Evolutionary conservation across 2,888 invertebrate genomes (phyloP).

Genomic region (Psylliodes chrysocephalus): DNA sequence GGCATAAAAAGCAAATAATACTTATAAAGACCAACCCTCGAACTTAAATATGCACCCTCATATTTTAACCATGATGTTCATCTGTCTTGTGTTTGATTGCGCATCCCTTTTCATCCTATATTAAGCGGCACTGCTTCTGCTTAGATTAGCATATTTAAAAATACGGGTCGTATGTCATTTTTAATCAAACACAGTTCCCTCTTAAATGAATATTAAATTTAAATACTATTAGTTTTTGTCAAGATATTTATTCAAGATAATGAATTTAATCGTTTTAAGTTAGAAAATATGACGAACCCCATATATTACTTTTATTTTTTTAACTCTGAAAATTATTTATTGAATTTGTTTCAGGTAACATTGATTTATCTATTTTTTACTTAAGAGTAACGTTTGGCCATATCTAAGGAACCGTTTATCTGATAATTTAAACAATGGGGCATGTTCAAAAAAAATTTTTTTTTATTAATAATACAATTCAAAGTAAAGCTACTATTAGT

Average conservation of each 20-base stretch:
- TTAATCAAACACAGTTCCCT: slow-evolving; percentile 5
- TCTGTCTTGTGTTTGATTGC: slow-evolving; percentile 30
- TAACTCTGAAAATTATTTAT: too few species aligned
- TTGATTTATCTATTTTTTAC: too few species aligned
- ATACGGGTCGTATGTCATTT: slow-evolving; percentile 11
- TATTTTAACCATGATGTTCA: slow-evolving; percentile 26
- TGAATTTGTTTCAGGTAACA: too few species aligned
- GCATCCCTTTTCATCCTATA: slow-evolving; percentile 12
- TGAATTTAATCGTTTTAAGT: too few species aligned
- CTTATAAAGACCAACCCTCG: slow-evolving; percentile 26
- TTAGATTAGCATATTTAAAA: slow-evolving; percentile 24
- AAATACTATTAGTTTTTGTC: neutral
- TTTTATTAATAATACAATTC: too few species aligned
- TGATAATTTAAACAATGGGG: too few species aligned
- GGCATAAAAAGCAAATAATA: slow-evolving; percentile 32
- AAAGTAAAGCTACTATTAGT: too few species aligned
- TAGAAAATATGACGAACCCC: too few species aligned
- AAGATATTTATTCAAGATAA: neutral
- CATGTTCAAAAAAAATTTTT: too few species aligned
- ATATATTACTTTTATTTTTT: too few species aligned
- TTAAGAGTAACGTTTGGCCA: too few species aligned
- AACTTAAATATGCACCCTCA: slow-evolving; percentile 32
- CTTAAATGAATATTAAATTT: slow-evolving; percentile 15
- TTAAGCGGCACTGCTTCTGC: slow-evolving; percentile 11
- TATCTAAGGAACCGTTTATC: too few species aligned